Evolutionary conservation across 2,888 invertebrate species (phyloP).

Genomic region (Leucoptera coffeella): DNA sequence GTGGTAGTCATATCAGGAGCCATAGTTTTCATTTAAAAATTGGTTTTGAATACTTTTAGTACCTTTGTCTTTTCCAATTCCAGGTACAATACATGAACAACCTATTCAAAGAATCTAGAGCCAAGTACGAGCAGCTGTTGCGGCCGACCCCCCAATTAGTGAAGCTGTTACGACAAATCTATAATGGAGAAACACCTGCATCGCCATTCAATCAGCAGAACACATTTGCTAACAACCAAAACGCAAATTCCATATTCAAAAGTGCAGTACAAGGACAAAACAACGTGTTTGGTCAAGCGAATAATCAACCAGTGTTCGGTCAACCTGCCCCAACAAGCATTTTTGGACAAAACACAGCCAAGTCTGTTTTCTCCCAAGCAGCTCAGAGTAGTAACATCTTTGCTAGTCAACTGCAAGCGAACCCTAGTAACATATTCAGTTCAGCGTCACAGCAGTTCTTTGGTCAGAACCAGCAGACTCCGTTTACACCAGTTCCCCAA

Average conservation of each 20-base stretch:
- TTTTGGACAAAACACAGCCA: slow-evolving; percentile 6
- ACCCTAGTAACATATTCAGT: slow-evolving; percentile 14
- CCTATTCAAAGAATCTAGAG: slow-evolving; percentile 16
- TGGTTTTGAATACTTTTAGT: no score
- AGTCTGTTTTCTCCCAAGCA: no score
- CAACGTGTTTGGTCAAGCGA: slow-evolving; percentile 6
- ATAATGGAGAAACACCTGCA: slow-evolving; percentile 18
- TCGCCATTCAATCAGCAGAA: slow-evolving; percentile 15
- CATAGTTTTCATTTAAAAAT: no score
- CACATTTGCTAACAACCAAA: slow-evolving; percentile 6
- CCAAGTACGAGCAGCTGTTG: slow-evolving; percentile 20
- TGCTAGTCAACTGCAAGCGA: slow-evolving; percentile 9
- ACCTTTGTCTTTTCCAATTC: no score
- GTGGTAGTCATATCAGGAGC: no score
- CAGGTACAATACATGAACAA: slow-evolving; percentile 24
- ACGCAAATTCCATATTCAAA: slow-evolving; percentile 24
- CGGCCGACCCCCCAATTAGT: slow-evolving; percentile 16
- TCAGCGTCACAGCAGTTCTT: slow-evolving; percentile 12
- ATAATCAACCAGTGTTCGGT: slow-evolving; percentile 4
- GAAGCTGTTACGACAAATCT: slow-evolving; percentile 18
- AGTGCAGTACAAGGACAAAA: slow-evolving; percentile 17
- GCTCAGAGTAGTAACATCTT: no score
- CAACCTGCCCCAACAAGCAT: slow-evolving; percentile 7
- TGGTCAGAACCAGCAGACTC: background rate
- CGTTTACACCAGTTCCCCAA: no score